Evolutionary conservation across 2,888 invertebrate genomes (phyloP).

Genomic region (Drosophila vallismaia): DNA sequence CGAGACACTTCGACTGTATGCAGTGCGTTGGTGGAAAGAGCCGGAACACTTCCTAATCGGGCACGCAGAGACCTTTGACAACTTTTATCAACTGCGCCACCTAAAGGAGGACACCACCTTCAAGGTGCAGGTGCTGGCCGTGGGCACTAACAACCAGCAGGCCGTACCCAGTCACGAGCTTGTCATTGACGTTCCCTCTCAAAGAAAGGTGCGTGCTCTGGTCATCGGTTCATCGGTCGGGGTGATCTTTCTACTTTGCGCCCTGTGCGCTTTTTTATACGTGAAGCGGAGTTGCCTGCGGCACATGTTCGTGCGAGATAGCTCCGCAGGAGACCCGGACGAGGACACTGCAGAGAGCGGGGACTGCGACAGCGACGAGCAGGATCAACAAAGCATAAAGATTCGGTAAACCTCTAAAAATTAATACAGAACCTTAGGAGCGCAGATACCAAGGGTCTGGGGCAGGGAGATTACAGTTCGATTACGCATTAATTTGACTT

Average conservation of each 20-base stretch:
- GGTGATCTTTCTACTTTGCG: slow-evolving; percentile 87
- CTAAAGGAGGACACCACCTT: slow-evolving; percentile 90
- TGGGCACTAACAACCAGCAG: slow-evolving; percentile 86
- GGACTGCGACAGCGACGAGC: slow-evolving; percentile 81
- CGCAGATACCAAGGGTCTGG: slow-evolving; percentile 48
- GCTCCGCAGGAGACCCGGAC: slow-evolving; percentile 53
- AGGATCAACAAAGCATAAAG: slow-evolving; percentile 68
- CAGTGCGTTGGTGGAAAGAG: slow-evolving; percentile 89
- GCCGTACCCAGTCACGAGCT: slow-evolving; percentile 87
- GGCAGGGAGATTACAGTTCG: slow-evolving; percentile 8
- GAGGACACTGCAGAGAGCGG: slow-evolving; percentile 76
- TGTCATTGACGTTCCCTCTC: slow-evolving; percentile 88
- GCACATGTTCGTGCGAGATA: slow-evolving; percentile 70
- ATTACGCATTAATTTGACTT: slow-evolving; percentile 47
- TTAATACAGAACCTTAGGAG: slow-evolving; percentile 73
- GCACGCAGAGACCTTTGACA: slow-evolving; percentile 88
- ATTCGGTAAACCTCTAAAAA: slow-evolving; percentile 81
- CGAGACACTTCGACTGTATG: slow-evolving; percentile 86
- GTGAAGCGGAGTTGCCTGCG: slow-evolving; percentile 82
- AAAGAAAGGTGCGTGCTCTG: slow-evolving; percentile 88
- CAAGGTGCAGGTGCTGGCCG: slow-evolving; percentile 89
- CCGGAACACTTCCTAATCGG: slow-evolving; percentile 87
- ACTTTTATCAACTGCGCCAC: slow-evolving; percentile 88
- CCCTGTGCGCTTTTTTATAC: slow-evolving; percentile 86
- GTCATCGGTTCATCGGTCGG: slow-evolving; percentile 90